Percentiles rank a stretch among this genome's conserved stretches.
Conservation (phyloP, 2,113 vertebrate genomes). For the Eurypyga helias region DNA sequence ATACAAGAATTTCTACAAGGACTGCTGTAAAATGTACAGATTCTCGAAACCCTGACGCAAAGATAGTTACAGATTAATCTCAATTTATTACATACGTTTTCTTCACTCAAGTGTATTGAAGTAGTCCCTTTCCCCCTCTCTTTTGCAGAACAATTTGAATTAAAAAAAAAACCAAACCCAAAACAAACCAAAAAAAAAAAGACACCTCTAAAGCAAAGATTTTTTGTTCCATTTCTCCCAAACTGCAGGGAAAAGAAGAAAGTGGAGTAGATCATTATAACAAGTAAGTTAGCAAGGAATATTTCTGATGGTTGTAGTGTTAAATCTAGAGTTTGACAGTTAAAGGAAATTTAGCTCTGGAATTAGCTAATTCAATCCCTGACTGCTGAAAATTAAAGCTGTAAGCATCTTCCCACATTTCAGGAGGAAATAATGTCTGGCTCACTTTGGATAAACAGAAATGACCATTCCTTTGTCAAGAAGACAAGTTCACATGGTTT, state of each 20-base stretch:
- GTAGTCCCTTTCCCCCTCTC: background rate
- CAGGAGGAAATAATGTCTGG: background rate
- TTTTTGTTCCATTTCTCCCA: background rate
- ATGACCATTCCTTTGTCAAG: background rate
- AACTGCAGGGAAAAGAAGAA: background rate
- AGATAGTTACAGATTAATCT: background rate
- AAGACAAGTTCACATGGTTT: background rate
- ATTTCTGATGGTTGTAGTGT: background rate
- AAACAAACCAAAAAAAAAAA: background rate
- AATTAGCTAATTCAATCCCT: background rate
- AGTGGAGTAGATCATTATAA: background rate
- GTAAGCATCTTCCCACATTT: background rate
- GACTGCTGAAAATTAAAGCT: background rate
- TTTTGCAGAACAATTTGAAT: background rate
- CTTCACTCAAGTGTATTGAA: background rate
- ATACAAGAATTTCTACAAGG: background rate
- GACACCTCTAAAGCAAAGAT: background rate
- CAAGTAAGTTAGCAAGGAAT: background rate
- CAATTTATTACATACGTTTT: background rate
- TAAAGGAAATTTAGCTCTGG: background rate
- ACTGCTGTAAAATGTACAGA: background rate
- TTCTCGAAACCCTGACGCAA: background rate
- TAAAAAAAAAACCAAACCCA: too few relatives aligned
- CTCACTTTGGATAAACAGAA: background rate
- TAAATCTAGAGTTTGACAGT: background rate